phyloP scores from a whole-genome alignment of 2,113 vertebrate genomes.

The Varanus komodoensis region DNA sequence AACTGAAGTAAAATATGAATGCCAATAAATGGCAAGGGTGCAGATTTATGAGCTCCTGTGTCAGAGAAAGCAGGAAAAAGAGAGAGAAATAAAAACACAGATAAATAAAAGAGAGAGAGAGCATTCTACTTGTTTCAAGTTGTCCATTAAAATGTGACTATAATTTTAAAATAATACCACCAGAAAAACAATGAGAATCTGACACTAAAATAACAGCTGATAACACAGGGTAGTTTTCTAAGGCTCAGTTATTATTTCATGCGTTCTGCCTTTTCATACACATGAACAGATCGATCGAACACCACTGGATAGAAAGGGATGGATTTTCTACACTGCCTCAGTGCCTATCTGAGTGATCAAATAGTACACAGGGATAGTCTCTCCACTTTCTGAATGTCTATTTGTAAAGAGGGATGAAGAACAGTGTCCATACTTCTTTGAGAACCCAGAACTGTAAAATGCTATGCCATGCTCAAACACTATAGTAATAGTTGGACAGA shows the following conservation, averaged over 20 bases:
- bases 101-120: background rate
- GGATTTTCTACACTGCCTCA: background rate
- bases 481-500: background rate
- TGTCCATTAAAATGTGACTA: background rate
- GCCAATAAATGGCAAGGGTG: background rate
- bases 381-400: background rate
- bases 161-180: slow-evolving; percentile 1
- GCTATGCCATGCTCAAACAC: background rate
- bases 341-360: background rate
- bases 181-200: background rate
- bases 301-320: background rate
- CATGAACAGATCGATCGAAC: background rate
- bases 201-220: background rate
- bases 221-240: background rate
- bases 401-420: background rate
- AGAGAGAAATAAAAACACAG: no score
- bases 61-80: background rate
- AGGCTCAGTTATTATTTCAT: background rate
- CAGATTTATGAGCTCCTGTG: background rate
- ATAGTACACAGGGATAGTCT: background rate
- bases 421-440: background rate
- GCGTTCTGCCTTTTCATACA: background rate
- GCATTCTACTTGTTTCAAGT: background rate
- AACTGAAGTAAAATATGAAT: background rate
- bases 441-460: background rate